Percentiles rank a stretch among this genome's conserved stretches.
phyloP scores from a whole-genome alignment of 1,140 invertebrate species.

The Pentalonia nigronervosa region DNA sequence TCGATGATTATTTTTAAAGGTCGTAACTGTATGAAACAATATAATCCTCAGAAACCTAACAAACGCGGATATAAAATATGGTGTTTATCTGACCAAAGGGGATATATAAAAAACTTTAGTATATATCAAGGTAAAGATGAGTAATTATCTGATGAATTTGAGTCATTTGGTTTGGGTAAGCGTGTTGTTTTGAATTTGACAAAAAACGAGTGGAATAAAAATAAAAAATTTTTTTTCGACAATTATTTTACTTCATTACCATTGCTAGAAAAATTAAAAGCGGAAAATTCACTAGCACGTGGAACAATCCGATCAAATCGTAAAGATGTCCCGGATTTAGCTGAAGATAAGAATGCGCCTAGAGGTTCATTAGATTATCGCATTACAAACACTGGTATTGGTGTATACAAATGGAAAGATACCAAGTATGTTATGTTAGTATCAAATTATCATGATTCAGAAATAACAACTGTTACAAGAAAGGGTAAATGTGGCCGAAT shows the following conservation, averaged over 20 bases:
- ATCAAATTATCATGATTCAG: no score
- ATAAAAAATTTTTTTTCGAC: slow-evolving; percentile 30
- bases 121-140: slow-evolving; percentile 61
- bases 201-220: slow-evolving; percentile 35
- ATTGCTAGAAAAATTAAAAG: slow-evolving; percentile 35
- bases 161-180: slow-evolving; percentile 60
- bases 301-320: slow-evolving; percentile 22
- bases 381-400: no score
- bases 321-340: neutral
- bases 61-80: slow-evolving; percentile 64
- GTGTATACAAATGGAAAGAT: no score
- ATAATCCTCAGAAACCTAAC: slow-evolving; percentile 62
- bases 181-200: slow-evolving; percentile 60
- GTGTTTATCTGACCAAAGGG: slow-evolving; percentile 60
- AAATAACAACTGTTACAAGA: no score
- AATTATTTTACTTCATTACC: slow-evolving; percentile 31
- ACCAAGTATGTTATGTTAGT: no score
- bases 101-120: slow-evolving; percentile 61
- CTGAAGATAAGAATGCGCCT: neutral
- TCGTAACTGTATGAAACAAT: slow-evolving; percentile 62
- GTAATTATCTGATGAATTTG: slow-evolving; percentile 49
- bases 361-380: no score
- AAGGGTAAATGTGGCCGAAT: no score
- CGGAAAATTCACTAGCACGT: neutral
- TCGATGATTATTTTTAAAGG: slow-evolving; percentile 62